A percentile compares a stretch with the other conserved stretches of the same genome.
Evolutionary conservation across 2,113 vertebrate species (phyloP).

Genomic region (Ploceus nigricollis): DNA sequence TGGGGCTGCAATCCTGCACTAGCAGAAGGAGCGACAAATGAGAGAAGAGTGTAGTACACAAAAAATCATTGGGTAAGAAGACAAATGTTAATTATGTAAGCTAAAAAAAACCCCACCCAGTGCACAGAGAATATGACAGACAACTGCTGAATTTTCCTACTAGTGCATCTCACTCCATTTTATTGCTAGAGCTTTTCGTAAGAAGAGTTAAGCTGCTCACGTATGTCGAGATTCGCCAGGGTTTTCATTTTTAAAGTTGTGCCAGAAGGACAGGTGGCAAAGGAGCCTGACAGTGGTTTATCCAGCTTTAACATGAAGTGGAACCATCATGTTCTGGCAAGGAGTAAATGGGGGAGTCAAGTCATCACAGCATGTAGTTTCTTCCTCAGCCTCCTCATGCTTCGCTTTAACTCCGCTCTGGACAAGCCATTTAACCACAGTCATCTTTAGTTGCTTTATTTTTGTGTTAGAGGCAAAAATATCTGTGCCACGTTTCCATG

Average conservation of each 20-base stretch:
- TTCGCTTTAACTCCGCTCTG: not conserved
- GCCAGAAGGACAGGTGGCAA: not conserved
- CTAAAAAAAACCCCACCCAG: not conserved
- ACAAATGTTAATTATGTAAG: not conserved
- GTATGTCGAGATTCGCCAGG: not conserved
- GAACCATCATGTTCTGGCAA: not conserved
- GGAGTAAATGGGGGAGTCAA: not conserved
- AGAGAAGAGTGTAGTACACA: not conserved
- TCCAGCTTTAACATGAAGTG: not conserved
- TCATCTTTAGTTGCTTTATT: slow-evolving; percentile 17
- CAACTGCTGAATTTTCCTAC: not conserved
- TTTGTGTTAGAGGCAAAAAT: slow-evolving; percentile 48
- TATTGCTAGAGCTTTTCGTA: not conserved
- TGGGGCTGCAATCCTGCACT: not conserved
- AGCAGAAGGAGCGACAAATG: not conserved
- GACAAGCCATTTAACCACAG: slow-evolving; percentile 16
- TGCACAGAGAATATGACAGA: not conserved
- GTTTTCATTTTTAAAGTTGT: not conserved
- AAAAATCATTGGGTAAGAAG: not conserved
- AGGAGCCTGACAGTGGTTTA: not conserved
- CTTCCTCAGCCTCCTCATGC: not conserved
- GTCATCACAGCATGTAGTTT: not conserved
- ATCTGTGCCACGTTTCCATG: slow-evolving; percentile 49
- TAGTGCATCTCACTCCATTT: not conserved
- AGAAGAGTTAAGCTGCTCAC: not conserved